Evolutionary conservation across 2,888 invertebrate genomes (phyloP).

Genomic region (Brachyptera putata): DNA sequence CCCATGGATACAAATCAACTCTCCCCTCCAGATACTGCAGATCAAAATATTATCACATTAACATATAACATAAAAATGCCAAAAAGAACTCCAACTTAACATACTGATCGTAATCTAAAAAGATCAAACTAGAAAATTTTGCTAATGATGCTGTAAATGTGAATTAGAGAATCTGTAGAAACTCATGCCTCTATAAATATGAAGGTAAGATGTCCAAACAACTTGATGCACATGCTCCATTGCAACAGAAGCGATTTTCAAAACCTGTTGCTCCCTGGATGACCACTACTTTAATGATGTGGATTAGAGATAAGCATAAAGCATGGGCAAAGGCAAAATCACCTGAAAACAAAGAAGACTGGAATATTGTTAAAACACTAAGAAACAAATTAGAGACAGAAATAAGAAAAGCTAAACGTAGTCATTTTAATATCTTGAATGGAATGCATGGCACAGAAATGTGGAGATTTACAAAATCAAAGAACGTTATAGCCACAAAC

Average conservation of each 20-base stretch:
- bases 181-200: background rate
- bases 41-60: background rate
- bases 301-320: background rate
- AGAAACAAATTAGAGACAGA: background rate
- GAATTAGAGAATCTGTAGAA: background rate
- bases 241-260: background rate
- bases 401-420: no score
- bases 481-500: no score
- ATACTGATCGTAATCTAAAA: background rate
- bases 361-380: background rate
- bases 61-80: no score
- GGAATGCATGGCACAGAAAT: background rate
- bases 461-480: constrained; percentile 1
- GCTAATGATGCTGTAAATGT: background rate
- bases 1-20: background rate
- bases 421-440: background rate
- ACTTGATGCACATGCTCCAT: background rate
- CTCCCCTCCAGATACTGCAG: background rate
- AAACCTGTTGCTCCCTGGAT: background rate
- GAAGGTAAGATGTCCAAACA: background rate
- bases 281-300: background rate
- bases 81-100: no score
- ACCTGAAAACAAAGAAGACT: background rate
- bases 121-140: background rate
- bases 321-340: background rate